Conservation (phyloP, 2,888 invertebrate species). For the Pachycephus smyrnensis region DNA sequence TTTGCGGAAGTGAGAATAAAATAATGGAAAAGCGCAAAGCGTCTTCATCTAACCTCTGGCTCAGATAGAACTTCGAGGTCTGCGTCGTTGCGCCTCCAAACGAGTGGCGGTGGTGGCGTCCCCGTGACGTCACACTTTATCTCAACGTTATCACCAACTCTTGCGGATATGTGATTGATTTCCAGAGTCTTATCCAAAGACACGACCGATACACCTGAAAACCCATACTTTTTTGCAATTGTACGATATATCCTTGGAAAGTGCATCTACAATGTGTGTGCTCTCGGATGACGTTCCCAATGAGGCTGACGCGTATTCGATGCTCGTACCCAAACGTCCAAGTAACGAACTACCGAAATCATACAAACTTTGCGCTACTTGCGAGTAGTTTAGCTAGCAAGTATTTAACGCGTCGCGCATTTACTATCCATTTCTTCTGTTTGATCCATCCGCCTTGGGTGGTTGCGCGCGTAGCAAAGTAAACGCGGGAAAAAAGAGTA, state of each 20-base stretch:
- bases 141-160: constrained; percentile 82
- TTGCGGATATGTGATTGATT: constrained; percentile 77
- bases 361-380: not conserved
- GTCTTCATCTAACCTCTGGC: constrained; percentile 67
- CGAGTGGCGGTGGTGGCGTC: constrained; percentile 76
- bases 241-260: not conserved
- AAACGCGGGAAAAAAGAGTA: not conserved
- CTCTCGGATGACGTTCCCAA: not conserved
- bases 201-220: constrained; percentile 77
- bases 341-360: not conserved
- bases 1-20: not conserved
- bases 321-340: too few species aligned
- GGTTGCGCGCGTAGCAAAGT: not conserved
- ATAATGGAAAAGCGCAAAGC: not conserved
- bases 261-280: too few species aligned
- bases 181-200: constrained; percentile 79
- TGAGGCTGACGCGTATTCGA: not conserved
- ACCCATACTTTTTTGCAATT: not conserved
- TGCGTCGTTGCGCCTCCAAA: constrained; percentile 78
- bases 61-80: constrained; percentile 74
- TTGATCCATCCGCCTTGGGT: not conserved
- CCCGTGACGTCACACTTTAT: constrained; percentile 82
- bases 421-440: not conserved
- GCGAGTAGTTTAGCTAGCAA: not conserved
- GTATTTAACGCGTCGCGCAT: not conserved